These are phyloP conservation scores for Ceuthmochares aereus DNA, from an alignment of 2,113 vertebrate species.

Conservation along the genomic window DNA sequence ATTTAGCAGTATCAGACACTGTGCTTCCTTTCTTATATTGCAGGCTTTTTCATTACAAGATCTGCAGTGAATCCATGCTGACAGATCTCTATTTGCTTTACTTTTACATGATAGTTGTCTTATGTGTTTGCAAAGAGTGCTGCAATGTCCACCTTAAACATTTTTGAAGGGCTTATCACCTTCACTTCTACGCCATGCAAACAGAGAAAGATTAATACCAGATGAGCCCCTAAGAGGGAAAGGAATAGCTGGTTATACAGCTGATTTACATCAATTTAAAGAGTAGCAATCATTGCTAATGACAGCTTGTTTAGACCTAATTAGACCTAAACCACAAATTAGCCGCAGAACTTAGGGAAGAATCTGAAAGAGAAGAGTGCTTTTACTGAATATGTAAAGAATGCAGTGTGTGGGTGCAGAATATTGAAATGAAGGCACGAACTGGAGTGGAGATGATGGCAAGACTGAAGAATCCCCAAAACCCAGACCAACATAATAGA, in stretches of 20 bases:
- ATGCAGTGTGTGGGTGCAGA: neutral
- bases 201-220: constrained; percentile 38
- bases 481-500: neutral
- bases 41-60: neutral
- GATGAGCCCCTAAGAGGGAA: neutral
- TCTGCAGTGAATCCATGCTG: neutral
- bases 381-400: neutral
- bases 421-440: neutral
- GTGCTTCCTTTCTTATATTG: neutral
- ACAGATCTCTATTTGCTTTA: neutral
- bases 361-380: neutral
- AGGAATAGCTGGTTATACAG: constrained; percentile 1
- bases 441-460: neutral
- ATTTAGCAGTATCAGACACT: neutral
- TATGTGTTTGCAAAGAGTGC: neutral
- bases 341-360: neutral
- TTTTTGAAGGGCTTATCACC: neutral
- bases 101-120: neutral
- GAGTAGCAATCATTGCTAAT: constrained; percentile 5
- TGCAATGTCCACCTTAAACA: neutral
- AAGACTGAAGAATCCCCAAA: neutral
- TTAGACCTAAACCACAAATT: constrained; percentile 26
- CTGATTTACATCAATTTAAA: constrained; percentile 14
- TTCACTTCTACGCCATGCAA: constrained; percentile 1
- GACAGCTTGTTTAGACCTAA: constrained; percentile 37